Base-by-base conservation (phyloP, 2,797 vertebrate genomes). In the Hydrocynus forskahlii region DNA sequence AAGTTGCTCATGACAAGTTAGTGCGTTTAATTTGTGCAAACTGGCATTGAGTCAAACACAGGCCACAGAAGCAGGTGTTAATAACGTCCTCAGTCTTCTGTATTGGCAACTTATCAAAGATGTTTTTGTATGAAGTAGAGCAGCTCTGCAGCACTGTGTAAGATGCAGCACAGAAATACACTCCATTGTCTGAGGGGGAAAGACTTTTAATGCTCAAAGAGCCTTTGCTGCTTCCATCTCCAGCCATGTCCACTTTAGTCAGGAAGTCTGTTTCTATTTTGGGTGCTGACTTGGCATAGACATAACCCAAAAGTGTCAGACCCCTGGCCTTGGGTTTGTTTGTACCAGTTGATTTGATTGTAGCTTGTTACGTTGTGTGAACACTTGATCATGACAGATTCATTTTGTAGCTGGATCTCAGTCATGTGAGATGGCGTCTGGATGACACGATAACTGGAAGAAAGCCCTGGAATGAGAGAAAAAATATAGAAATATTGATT, bases 141-240 rank as follows among this genome's bases (percentile, higher is more conserved):
- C 38, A 38, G 66, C 81, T 57, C 0, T 85, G 7, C 4, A 48
- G 1, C 81, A 87, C 84, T 91, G 91, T 92, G 90, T 74, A 78
- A 79, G 7, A 2, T 62, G 88, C 89, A n/a, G 89, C 91, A 88
- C 90, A 92, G 85, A 87, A 91, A 55, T 92, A 93, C 0, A 91
- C 69, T 0, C 81, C 87, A 67, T 81, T 91, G 82, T 88, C 88
- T 45, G 14, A 70, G 63, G 13, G 0, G 0, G 0, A 59, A n/a
- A 89, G 0, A 25, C 14, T 0, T n/a, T 78, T 23, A 17, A 85
- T 80, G 19, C 38, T 88, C 52, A 92, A 73, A 10, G 63, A 85
- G 72, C 83, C 80, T 4, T 0, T 86, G 2, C 81, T 0, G 3
- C 1, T 66, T 86, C 79, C 81, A 54, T 67, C 7, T 7, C 87